Evolutionary conservation across 2,888 invertebrate genomes (phyloP).

Genomic region (Julus scanicus): DNA sequence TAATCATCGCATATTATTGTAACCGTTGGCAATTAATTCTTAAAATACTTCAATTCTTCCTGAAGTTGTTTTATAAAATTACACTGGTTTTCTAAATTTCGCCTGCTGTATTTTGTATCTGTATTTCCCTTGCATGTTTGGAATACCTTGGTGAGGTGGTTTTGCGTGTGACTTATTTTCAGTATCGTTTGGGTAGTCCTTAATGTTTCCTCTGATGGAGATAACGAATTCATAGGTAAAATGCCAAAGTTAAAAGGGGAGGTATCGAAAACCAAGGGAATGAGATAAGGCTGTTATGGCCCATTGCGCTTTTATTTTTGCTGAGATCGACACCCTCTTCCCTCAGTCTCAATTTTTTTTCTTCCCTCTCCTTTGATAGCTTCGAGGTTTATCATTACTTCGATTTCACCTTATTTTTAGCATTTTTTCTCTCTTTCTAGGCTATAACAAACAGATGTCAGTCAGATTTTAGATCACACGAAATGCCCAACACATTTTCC

Average conservation of each 20-base stretch:
- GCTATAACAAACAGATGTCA: neutral
- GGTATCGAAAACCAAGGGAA: conserved; percentile 37
- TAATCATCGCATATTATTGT: neutral
- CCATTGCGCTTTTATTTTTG: conserved; percentile 47
- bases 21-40: neutral
- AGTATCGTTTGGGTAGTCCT: conserved; percentile 4
- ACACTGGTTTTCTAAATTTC: neutral
- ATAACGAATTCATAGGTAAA: conserved; percentile 45
- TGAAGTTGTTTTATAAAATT: neutral
- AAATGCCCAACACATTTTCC: neutral
- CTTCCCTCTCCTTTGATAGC: neutral
- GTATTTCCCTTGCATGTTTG: neutral
- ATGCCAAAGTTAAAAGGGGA: neutral
- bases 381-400: conserved; percentile 40
- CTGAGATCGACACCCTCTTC: conserved; percentile 39
- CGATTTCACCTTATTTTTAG: conserved; percentile 37
- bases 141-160: neutral
- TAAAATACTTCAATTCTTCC: neutral
- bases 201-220: conserved; percentile 31
- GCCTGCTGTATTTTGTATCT: neutral
- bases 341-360: neutral
- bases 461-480: conserved; percentile 29
- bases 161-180: conserved; percentile 37
- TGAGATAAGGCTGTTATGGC: conserved; percentile 44
- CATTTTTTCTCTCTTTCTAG: neutral